A percentile compares a stretch with the other conserved stretches of the same genome.
Conservation (phyloP, 37 sponge, comb jelly and placozoan genomes). For the Haliclona indistincta region DNA sequence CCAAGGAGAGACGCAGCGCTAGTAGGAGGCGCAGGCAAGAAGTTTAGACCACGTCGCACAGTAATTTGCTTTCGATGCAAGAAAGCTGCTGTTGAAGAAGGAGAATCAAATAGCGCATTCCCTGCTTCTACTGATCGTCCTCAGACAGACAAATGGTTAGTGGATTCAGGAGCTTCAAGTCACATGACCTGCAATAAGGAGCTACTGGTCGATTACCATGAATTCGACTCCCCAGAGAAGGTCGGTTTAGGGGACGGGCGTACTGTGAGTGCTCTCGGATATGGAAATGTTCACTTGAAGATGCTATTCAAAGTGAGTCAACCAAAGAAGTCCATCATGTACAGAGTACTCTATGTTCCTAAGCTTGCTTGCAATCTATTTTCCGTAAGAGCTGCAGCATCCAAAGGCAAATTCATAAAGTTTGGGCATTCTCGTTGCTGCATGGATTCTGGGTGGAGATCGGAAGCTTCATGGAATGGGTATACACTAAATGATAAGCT, state of each 20-base stretch:
- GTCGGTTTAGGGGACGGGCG: slow-evolving; percentile 56
- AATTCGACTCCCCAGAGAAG: slow-evolving; percentile 30
- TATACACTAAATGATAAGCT: too few relatives aligned
- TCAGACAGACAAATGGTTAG: slow-evolving; percentile 26
- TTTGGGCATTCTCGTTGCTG: slow-evolving; percentile 35
- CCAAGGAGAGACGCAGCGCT: too few relatives aligned
- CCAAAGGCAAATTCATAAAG: slow-evolving; percentile 15
- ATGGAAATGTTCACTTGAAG: slow-evolving; percentile 31
- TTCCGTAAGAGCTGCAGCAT: slow-evolving; percentile 39
- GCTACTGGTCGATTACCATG: slow-evolving; percentile 31
- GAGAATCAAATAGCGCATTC: slow-evolving; percentile 12
- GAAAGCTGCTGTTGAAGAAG: background rate
- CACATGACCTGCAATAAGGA: slow-evolving; percentile 47
- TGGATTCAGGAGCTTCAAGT: slow-evolving; percentile 60
- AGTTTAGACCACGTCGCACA: too few relatives aligned
- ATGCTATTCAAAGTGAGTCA: slow-evolving; percentile 31
- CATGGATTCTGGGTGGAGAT: too few relatives aligned
- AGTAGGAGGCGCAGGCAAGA: slow-evolving; percentile 19
- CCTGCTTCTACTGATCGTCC: slow-evolving; percentile 3
- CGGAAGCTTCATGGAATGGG: slow-evolving; percentile 41
- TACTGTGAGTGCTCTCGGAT: slow-evolving; percentile 32
- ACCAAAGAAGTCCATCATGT: too few relatives aligned
- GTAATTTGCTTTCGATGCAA: background rate
- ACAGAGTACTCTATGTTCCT: slow-evolving; percentile 37
- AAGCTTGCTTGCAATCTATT: slow-evolving; percentile 53